Conservation (phyloP, 1,140 invertebrate genomes). For the Aphidius gifuensis region DNA sequence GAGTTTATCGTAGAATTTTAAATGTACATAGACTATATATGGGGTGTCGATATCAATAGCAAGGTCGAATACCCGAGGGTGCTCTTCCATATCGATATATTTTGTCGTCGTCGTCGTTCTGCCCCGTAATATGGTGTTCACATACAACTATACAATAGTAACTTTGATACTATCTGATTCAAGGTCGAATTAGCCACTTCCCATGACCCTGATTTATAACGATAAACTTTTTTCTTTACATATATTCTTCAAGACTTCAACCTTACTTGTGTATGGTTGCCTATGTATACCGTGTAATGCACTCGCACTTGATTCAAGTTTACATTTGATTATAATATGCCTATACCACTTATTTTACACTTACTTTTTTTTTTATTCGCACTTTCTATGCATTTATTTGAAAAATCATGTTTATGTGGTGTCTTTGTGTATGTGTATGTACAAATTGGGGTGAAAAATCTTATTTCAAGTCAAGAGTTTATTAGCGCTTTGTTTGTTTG, state of each 20-base stretch:
- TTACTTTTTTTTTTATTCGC: too few species aligned
- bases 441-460: too few species aligned
- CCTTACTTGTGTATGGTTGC: not conserved
- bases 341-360: not conserved
- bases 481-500: not conserved
- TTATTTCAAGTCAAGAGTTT: too few species aligned
- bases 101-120: conserved; percentile 3
- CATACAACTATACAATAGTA: conserved; percentile 1
- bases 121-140: conserved; percentile 1
- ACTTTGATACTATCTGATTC: not conserved
- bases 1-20: too few species aligned
- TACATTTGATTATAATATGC: not conserved
- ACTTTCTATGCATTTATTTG: too few species aligned
- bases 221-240: conserved; percentile 9
- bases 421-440: too few species aligned
- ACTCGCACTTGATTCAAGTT: too few species aligned
- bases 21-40: too few species aligned
- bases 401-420: too few species aligned
- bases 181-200: conserved; percentile 18
- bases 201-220: conserved; percentile 14
- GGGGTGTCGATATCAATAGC: conserved; percentile 1
- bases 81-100: conserved; percentile 16
- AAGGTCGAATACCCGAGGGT: conserved; percentile 11
- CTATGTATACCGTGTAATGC: too few species aligned
- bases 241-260: not conserved